Conservation (phyloP, 2,113 vertebrate species). For the Ceyx melanurus region DNA sequence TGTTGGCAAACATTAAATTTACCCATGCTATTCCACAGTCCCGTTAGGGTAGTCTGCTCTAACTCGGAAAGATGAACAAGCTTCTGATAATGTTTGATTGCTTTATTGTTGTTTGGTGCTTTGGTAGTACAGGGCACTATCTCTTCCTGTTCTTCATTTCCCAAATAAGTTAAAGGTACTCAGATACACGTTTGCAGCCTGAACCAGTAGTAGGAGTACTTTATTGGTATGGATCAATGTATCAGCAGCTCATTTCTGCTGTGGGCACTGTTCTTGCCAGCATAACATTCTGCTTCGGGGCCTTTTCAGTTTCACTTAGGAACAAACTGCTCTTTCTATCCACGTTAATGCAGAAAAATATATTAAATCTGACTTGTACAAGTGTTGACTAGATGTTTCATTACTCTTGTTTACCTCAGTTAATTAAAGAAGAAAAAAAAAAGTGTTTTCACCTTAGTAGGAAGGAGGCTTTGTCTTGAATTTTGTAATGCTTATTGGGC, state of each 20-base stretch:
- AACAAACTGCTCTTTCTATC: background rate
- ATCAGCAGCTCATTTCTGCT: background rate
- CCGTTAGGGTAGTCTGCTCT: background rate
- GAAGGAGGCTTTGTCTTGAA: background rate
- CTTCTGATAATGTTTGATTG: background rate
- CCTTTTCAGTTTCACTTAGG: background rate
- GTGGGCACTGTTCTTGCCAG: background rate
- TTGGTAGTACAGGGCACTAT: background rate
- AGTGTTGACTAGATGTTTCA: background rate
- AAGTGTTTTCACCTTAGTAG: background rate
- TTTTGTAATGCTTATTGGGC: background rate
- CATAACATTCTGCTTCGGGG: rapidly evolving
- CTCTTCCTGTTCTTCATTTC: background rate
- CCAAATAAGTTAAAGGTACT: background rate
- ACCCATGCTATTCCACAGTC: background rate
- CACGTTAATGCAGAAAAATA: background rate
- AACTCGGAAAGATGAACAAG: background rate
- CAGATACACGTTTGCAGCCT: background rate
- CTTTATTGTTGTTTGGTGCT: background rate
- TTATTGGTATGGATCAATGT: background rate
- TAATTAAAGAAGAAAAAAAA: background rate
- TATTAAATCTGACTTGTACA: background rate
- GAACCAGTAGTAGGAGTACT: background rate
- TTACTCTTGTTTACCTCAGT: background rate
- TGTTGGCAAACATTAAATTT: background rate